Percentiles rank a stretch among this genome's conserved stretches.
Conservation (phyloP, 1,140 invertebrate species). For the Euura lappo region DNA sequence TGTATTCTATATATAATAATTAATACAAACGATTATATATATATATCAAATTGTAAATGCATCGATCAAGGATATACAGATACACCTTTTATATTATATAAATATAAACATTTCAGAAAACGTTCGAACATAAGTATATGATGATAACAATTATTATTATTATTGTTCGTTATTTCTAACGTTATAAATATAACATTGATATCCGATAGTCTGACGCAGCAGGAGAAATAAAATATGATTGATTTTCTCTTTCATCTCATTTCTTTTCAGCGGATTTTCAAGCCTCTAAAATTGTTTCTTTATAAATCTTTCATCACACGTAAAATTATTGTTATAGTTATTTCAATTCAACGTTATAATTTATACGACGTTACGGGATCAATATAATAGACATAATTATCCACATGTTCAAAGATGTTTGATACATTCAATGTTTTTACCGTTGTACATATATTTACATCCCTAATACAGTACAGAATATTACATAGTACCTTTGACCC, state of each 20-base stretch:
- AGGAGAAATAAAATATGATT: neutral
- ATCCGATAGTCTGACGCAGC: neutral
- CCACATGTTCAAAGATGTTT: neutral
- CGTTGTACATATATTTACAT: neutral
- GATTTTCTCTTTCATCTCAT: neutral
- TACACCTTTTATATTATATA: neutral
- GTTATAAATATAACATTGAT: neutral
- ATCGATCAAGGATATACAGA: neutral
- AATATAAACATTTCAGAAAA: neutral
- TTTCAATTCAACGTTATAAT: conserved; percentile 8
- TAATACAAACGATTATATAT: conserved; percentile 14
- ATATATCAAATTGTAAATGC: neutral
- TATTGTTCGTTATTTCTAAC: too few species aligned
- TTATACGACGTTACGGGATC: neutral
- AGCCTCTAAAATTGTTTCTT: too few species aligned
- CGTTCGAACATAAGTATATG: too few species aligned
- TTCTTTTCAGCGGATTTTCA: neutral
- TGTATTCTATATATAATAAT: conserved; percentile 2
- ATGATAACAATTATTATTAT: too few species aligned
- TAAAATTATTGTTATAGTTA: neutral
- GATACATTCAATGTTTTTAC: neutral
- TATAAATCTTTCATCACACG: neutral
- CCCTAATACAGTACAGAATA: neutral
- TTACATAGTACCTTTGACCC: conserved; percentile 1
- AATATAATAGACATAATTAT: too few species aligned